Evolutionary conservation across 2,113 vertebrate species (phyloP).

Genomic region (Pterocles orientalis): DNA sequence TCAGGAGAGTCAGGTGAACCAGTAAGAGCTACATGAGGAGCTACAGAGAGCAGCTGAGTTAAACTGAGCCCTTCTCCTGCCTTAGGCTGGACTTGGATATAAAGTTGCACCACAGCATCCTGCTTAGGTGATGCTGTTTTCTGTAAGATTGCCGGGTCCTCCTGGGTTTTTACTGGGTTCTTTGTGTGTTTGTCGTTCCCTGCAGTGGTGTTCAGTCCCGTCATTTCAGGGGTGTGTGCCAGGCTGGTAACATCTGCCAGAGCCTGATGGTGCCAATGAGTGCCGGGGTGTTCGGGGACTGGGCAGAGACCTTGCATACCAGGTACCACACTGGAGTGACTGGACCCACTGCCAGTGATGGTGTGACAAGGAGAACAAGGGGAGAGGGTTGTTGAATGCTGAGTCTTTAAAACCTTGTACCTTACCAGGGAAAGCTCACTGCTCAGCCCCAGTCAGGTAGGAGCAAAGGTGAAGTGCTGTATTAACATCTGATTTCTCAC

Average conservation of each 20-base stretch:
- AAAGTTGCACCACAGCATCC: neutral
- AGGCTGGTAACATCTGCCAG: neutral
- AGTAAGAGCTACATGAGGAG: neutral
- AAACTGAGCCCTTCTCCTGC: neutral
- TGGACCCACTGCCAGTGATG: neutral
- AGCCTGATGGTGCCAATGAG: neutral
- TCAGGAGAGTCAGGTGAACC: neutral
- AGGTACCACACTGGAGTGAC: neutral
- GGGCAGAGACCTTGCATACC: neutral
- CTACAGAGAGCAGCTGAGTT: neutral
- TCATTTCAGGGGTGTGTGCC: neutral
- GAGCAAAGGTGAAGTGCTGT: neutral
- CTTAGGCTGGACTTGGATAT: neutral
- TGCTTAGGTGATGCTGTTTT: neutral
- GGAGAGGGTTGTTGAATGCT: neutral
- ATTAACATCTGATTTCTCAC: neutral
- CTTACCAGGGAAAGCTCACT: neutral
- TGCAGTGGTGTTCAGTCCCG: neutral
- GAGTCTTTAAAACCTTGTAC: neutral
- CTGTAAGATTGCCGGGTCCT: neutral
- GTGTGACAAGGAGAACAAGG: neutral
- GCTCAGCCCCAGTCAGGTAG: neutral
- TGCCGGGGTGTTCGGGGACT: neutral
- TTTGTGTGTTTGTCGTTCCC: neutral
- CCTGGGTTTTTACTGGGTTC: neutral